Conservation (phyloP, 2,797 vertebrate species). For the Naso thynnoides region DNA sequence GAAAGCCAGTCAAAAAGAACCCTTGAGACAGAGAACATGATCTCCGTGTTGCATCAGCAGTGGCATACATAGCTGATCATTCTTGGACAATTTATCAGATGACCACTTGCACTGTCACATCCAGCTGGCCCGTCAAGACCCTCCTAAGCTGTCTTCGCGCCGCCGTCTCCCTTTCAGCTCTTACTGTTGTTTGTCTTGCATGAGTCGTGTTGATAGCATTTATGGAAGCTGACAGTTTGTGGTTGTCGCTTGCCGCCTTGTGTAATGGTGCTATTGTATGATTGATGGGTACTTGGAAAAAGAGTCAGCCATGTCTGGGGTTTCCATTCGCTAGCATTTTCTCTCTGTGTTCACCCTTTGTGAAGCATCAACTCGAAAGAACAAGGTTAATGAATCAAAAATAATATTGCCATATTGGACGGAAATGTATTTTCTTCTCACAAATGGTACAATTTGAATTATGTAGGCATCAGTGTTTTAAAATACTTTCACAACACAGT, state of each 20-base stretch:
- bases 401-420: constrained; percentile 27
- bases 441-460: background rate
- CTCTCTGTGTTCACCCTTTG: constrained; percentile 29
- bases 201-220: constrained; percentile 72
- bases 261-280: constrained; percentile 67
- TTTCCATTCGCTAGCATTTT: constrained; percentile 18
- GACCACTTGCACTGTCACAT: constrained; percentile 38
- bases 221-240: constrained; percentile 75
- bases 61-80: constrained; percentile 21
- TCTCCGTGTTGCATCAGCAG: constrained; percentile 30
- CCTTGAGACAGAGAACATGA: constrained; percentile 38
- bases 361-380: constrained; percentile 36
- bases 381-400: constrained; percentile 44
- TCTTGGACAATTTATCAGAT: constrained; percentile 35
- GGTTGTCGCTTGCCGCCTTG: constrained; percentile 69
- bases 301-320: constrained; percentile 36
- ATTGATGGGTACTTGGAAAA: constrained; percentile 70
- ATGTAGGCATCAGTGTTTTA: constrained; percentile 12
- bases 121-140: constrained; percentile 35
- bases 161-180: constrained; percentile 24
- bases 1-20: constrained; percentile 29
- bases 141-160: constrained; percentile 24
- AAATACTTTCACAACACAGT: constrained; percentile 17
- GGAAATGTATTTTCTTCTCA: constrained; percentile 14
- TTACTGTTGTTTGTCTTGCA: constrained; percentile 63